A percentile compares a stretch with the other conserved stretches of the same genome.
phyloP scores from a whole-genome alignment of 2,888 invertebrate genomes.

The Myopa tessellatipennis region DNA sequence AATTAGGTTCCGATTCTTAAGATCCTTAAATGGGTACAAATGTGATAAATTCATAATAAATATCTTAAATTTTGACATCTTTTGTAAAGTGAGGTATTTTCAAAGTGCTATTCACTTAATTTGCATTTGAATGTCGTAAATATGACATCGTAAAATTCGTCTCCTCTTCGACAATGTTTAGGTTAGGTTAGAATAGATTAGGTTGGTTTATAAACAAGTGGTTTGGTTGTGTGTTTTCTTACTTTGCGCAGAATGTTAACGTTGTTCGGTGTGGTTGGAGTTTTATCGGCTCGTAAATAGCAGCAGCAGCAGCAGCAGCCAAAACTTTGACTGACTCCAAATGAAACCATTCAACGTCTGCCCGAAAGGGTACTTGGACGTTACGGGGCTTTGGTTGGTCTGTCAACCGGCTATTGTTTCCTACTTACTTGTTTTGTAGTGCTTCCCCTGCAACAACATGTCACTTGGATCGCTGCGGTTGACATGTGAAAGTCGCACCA shows the following conservation, averaged over 20 bases:
- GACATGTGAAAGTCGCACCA: conserved; percentile 46
- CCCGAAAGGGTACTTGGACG: neutral
- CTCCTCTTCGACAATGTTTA: too few relatives aligned
- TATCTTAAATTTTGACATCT: neutral
- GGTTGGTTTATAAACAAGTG: too few relatives aligned
- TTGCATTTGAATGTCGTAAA: neutral
- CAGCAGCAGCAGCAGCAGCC: too few relatives aligned
- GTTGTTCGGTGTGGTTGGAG: too few relatives aligned
- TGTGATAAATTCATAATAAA: too few relatives aligned
- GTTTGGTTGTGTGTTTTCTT: too few relatives aligned
- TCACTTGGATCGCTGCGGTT: conserved; percentile 52
- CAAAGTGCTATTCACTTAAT: neutral
- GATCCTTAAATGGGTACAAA: too few relatives aligned
- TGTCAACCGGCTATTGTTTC: neutral
- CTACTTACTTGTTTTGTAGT: neutral
- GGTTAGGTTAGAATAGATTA: too few relatives aligned
- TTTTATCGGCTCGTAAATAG: too few relatives aligned
- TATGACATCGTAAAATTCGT: too few relatives aligned
- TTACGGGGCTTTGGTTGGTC: neutral
- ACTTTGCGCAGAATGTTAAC: too few relatives aligned
- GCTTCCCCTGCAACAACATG: conserved; percentile 5
- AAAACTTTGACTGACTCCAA: too few relatives aligned
- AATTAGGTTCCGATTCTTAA: conserved; percentile 4
- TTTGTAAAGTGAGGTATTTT: neutral
- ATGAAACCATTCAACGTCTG: neutral